Base-by-base conservation (phyloP, 2,113 vertebrate genomes). In the Elephas maximus region DNA sequence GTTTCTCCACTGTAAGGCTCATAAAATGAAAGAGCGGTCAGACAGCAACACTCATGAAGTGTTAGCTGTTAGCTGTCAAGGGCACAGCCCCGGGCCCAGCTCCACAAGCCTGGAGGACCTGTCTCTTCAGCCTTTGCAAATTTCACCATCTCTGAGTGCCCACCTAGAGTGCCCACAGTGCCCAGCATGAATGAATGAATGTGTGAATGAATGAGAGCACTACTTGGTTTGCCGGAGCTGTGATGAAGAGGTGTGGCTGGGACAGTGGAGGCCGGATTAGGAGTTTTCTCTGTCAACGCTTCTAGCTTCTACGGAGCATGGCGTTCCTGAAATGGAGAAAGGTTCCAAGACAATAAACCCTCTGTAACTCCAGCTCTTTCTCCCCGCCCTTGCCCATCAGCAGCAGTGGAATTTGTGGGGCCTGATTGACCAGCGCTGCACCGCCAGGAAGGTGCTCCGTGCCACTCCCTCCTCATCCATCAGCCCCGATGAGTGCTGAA, bases 31-130 rank as follows among this genome's bases (percentile, higher is more conserved):
- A 67, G 37, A 5, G 4, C 0, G 1, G 4, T 6, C 17, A 4
- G 0, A 5, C n/a, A n/a, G n/a, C 0, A 18, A 9, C 0, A 0
- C 1, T 51, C 15, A 2, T 1, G 0, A 5, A 26, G 9, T 15
- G 33, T 5, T 5, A 6, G 17, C 17, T 28, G 1, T 2, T 5
- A 8, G 48, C 53, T 57, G 53, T 48, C 7, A 3, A 3, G 0
- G 1, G 14, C 0, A 2, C 4, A 0, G 8, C 4, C 74, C 78
- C 0, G 1, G 30, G 88, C 14, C 41, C 24, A 2, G 6, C 26
- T 23, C 63, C 2, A 0, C 18, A 17, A 7, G 0, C 4, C 6
- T 10, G 84, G 51, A 53, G 48, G 7, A 76, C 1, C n/a, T 10
- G 5, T 1, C 11, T 71, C 9, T 1, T 45, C 28, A 17, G 2